A percentile compares a stretch with the other conserved stretches of the same genome.
These are phyloP conservation scores for Piprites chloris DNA, from an alignment of 2,113 vertebrate genomes.

Conservation along the genomic window DNA sequence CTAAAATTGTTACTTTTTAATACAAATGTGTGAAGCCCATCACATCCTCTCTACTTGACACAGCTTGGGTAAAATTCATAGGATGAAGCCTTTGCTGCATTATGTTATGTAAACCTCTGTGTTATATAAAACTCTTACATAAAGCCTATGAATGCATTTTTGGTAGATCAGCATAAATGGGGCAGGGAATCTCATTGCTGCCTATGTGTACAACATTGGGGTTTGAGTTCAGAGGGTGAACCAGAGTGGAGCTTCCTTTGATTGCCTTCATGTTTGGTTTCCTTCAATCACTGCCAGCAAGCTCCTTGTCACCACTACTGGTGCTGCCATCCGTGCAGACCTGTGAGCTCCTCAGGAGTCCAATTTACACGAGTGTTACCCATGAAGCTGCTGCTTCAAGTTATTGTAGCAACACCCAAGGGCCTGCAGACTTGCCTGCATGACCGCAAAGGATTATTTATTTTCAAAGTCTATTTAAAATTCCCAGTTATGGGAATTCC, in stretches of 20 bases:
- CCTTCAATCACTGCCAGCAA: not conserved
- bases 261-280: not conserved
- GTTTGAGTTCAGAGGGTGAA: not conserved
- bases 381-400: not conserved
- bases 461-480: not conserved
- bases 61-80: not conserved
- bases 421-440: not conserved
- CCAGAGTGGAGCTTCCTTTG: not conserved
- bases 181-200: not conserved
- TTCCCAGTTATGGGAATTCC: not conserved
- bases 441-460: not conserved
- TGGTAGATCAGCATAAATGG: not conserved
- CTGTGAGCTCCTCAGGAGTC: not conserved
- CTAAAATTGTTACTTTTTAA: not conserved
- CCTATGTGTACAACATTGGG: not conserved
- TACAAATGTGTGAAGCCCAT: not conserved
- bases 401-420: not conserved
- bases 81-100: not conserved
- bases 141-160: not conserved
- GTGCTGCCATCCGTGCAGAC: not conserved
- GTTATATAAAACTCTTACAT: not conserved
- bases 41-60: not conserved
- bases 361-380: not conserved
- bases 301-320: not conserved
- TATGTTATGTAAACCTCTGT: not conserved